phyloP scores from a whole-genome alignment of 2,888 invertebrate species.

The Protonemura montana region DNA sequence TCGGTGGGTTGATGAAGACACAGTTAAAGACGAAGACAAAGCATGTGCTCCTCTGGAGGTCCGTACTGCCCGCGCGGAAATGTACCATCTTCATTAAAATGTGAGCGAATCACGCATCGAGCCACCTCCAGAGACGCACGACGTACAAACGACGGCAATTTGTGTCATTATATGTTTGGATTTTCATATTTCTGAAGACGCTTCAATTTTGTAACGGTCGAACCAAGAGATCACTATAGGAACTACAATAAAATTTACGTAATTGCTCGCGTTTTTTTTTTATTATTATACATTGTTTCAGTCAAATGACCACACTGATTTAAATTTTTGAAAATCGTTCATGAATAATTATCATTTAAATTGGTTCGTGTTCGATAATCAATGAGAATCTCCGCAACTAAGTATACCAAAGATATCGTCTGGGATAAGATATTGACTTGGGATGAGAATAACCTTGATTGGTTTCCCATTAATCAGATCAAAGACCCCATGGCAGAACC shows the following conservation, averaged over 20 bases:
- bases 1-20: background rate
- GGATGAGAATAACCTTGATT: slow-evolving; percentile 26
- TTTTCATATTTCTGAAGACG: background rate
- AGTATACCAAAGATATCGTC: background rate
- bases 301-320: background rate
- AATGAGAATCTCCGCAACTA: background rate
- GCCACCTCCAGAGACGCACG: slow-evolving; percentile 12
- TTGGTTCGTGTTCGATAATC: background rate
- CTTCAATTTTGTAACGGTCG: background rate
- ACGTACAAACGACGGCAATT: background rate
- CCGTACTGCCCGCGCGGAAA: background rate
- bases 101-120: background rate
- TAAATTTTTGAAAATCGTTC: slow-evolving; percentile 17
- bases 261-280: background rate
- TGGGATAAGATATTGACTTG: background rate
- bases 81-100: background rate
- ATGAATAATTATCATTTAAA: background rate
- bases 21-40: background rate
- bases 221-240: background rate
- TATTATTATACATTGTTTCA: background rate
- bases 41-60: background rate
- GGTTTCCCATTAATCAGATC: slow-evolving; percentile 35
- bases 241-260: background rate
- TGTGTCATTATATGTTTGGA: background rate
- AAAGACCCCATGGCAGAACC: slow-evolving; percentile 25